Conservation (phyloP, 2,888 invertebrate species). For the Quadriops clusia region DNA sequence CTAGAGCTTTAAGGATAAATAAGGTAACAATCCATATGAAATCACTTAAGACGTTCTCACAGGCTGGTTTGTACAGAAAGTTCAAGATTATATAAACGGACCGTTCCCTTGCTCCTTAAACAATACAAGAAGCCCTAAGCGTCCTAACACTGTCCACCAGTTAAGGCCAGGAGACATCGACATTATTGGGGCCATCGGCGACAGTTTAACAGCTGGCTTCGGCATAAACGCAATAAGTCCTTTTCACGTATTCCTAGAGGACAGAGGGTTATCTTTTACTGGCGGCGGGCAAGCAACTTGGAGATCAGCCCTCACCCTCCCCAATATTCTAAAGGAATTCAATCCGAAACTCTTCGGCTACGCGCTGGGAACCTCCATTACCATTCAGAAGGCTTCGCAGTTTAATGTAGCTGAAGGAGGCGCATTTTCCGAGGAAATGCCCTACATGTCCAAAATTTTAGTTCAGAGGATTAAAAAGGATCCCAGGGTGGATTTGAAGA, state of each 20-base stretch:
- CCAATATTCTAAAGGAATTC: conserved; percentile 50
- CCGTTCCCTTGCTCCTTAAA: conserved; percentile 34
- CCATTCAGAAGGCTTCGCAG: conserved; percentile 35
- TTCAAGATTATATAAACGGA: no score
- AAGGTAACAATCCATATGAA: no score
- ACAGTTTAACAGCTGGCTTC: conserved; percentile 47
- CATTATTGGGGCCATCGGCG: conserved; percentile 47
- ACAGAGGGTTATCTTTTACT: conserved; percentile 23
- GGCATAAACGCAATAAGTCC: conserved; percentile 40
- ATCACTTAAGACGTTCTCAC: no score
- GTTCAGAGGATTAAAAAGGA: conserved; percentile 42
- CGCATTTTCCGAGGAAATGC: conserved; percentile 45
- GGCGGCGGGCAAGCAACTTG: conserved; percentile 43
- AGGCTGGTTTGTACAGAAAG: no score
- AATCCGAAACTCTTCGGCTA: conserved; percentile 53
- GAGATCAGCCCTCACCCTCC: conserved; percentile 43
- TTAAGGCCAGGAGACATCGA: conserved; percentile 51
- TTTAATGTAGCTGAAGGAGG: conserved; percentile 50
- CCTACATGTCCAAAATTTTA: conserved; percentile 44
- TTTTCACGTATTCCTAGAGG: conserved; percentile 27
- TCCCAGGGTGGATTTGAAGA: conserved; percentile 40
- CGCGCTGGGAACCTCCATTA: conserved; percentile 40
- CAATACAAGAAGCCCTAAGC: conserved; percentile 23
- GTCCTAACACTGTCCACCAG: conserved; percentile 44
- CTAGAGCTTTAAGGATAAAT: no score